These are phyloP conservation scores for Hemiprocne comata DNA, from an alignment of 2,113 vertebrate species.

Conservation along the genomic window DNA sequence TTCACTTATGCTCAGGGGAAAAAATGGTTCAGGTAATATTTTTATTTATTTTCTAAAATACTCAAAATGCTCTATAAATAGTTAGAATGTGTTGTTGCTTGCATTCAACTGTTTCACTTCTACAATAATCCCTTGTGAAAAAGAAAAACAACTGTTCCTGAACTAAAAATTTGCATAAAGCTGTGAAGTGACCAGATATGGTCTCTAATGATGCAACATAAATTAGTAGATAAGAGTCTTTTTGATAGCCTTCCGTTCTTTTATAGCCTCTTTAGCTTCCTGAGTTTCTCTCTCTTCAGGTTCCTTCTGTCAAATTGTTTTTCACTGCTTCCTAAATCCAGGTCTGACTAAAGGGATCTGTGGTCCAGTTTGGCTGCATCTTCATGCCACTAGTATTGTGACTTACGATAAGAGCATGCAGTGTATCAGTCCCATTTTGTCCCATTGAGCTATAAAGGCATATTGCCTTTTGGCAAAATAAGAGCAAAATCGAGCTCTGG, in stretches of 20 bases:
- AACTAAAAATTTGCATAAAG: not conserved
- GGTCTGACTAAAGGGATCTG: not conserved
- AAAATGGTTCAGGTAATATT: constrained; percentile 94
- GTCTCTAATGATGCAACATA: fast-evolving
- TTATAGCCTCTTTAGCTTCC: not conserved
- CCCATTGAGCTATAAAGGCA: not conserved
- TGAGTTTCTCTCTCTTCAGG: not conserved
- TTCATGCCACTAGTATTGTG: not conserved
- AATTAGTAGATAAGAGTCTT: not conserved
- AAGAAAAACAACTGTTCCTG: not conserved
- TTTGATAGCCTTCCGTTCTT: not conserved
- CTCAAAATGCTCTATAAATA: not conserved
- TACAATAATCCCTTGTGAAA: not conserved
- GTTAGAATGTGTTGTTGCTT: not conserved
- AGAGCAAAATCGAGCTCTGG: not conserved
- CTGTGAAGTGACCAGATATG: not conserved
- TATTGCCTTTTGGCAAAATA: not conserved
- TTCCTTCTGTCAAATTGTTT: not conserved
- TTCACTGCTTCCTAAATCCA: not conserved
- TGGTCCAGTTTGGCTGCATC: not conserved
- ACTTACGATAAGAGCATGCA: fast-evolving
- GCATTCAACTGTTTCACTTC: not conserved
- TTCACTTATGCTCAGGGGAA: constrained; percentile 98
- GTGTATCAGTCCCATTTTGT: not conserved
- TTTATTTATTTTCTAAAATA: not conserved